These are phyloP conservation scores for Paedocypris micromegethes DNA, from an alignment of 2,797 vertebrate species.

Conservation along the genomic window DNA sequence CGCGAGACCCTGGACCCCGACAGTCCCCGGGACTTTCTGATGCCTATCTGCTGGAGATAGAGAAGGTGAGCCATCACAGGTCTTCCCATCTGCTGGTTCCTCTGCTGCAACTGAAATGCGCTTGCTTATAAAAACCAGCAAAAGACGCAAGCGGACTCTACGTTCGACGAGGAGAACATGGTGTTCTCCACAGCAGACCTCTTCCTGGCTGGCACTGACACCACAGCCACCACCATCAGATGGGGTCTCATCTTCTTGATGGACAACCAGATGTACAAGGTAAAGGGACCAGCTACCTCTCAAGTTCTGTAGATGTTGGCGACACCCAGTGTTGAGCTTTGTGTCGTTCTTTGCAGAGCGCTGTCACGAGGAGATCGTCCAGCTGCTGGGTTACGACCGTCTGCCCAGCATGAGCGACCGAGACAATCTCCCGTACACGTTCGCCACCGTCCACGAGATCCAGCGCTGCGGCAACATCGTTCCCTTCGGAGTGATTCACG, in stretches of 20 bases:
- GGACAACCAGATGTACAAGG: constrained; percentile 50
- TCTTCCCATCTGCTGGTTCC: too few relatives aligned
- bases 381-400: constrained; percentile 39
- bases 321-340: too few relatives aligned
- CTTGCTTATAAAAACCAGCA: constrained; percentile 14
- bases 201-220: constrained; percentile 49
- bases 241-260: constrained; percentile 50
- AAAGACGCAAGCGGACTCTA: constrained; percentile 27
- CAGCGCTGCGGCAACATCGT: constrained; percentile 43
- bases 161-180: constrained; percentile 41
- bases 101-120: too few relatives aligned
- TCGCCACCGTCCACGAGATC: constrained; percentile 44
- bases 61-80: constrained; percentile 8
- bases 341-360: constrained; percentile 12
- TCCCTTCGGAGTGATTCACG: constrained; percentile 16
- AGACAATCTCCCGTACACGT: constrained; percentile 21
- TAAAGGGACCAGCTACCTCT: background rate
- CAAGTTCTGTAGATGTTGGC: background rate
- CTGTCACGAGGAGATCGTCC: constrained; percentile 45
- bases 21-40: constrained; percentile 50
- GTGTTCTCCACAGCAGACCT: constrained; percentile 33
- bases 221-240: constrained; percentile 44
- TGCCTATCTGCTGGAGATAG: constrained; percentile 48
- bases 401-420: constrained; percentile 37
- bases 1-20: constrained; percentile 44